These are phyloP conservation scores for Pimephales promelas DNA, from an alignment of 2,113 vertebrate genomes.

Conservation along the genomic window DNA sequence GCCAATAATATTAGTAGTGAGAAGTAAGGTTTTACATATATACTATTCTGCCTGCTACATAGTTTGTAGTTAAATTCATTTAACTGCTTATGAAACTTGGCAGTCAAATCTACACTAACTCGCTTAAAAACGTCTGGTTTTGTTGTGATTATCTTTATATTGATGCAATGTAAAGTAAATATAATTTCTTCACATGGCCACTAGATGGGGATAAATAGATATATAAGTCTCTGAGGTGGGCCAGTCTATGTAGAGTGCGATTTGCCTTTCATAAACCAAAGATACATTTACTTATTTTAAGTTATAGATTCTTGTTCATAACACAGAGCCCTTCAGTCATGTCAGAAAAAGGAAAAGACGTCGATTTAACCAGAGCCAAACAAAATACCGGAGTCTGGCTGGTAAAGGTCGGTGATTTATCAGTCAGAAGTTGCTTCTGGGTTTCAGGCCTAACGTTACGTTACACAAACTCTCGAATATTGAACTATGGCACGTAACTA, in stretches of 20 bases:
- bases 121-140: neutral
- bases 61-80: neutral
- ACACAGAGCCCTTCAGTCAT: constrained; percentile 61
- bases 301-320: neutral
- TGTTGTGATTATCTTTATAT: neutral
- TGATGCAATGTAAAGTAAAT: neutral
- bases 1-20: neutral
- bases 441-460: no score
- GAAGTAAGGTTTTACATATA: neutral
- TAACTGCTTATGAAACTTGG: neutral
- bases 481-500: neutral
- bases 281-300: neutral
- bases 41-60: neutral
- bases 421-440: no score
- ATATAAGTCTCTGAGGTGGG: neutral
- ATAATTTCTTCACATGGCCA: neutral
- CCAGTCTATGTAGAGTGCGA: no score
- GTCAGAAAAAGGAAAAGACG: constrained; percentile 88
- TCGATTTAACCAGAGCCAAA: constrained; percentile 93
- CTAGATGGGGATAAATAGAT: constrained; percentile 30
- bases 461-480: neutral
- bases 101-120: no score
- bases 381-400: constrained; percentile 96
- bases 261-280: neutral
- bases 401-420: constrained; percentile 83